Evolutionary conservation across 1,140 invertebrate genomes (phyloP), one percentile per base, ranked within the genome.

Genomic region (Anthonomus grandis): DNA sequence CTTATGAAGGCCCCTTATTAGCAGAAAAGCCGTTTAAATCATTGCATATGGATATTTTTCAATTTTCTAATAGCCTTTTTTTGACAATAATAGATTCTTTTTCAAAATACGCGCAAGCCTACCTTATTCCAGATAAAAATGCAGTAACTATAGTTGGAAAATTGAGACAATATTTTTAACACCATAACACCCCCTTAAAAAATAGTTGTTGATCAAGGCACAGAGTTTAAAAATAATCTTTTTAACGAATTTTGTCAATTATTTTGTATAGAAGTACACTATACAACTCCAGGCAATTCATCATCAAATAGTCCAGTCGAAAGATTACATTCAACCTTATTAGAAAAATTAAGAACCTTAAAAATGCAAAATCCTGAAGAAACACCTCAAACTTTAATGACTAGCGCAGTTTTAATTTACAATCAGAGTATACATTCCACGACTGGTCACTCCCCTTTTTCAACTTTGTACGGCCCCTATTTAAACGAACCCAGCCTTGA

Each of bases 21-120:
- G n/a, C n/a, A n/a, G n/a, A n/a, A n/a, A 61, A 54, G 64, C 64
- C 65, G 1, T 67, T 69, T 46, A 60, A 69, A 18, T 42, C 58
- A 0, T 59, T 67, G 17, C 64, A 69, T 44, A 48, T 67, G n/a
- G 65, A 69, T 41, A 51, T 49, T 3, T 69, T 65, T 47, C 48
- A 42, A 24, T 64, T 65, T 24, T 50, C 61, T 2, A 54, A 59
- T 21, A 13, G 18, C 9, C 59, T 57, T 49, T 69, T 66, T 15
- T 39, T 64, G 10, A 69, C 64, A 22, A 63, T 69, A 12, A 55
- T 67, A 23, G 65, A 69, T 38, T 37, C 53, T 9, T 65, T 64
- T 51, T 59, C 52, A 17, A 47, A 52, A 50, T 64, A 66, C 21
- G 39, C 52, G 3, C 50, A 52, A 42, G 37, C 59, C 0, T 61